Evolutionary conservation across 2,113 vertebrate species (phyloP).

Genomic region (Dermatemys mawii): DNA sequence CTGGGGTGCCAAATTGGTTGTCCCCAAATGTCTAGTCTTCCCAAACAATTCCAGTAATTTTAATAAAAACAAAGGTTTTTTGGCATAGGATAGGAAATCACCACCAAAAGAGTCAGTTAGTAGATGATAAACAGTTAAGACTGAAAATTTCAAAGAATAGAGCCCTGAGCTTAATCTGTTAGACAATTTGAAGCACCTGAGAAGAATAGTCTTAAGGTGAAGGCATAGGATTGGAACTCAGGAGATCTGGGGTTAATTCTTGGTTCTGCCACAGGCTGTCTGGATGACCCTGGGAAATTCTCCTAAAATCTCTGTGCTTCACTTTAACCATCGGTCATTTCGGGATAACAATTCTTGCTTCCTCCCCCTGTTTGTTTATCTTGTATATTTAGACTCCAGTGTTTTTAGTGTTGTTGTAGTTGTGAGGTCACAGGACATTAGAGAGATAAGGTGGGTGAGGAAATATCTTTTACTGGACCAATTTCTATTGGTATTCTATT

Average conservation of each 20-base stretch:
- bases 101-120: background rate
- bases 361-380: background rate
- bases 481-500: too few species aligned
- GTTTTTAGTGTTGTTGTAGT: too few species aligned
- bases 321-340: background rate
- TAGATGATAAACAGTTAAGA: background rate
- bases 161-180: background rate
- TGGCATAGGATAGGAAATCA: background rate
- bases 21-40: background rate
- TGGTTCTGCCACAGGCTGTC: background rate
- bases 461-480: too few species aligned
- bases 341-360: background rate
- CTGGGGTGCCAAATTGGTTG: background rate
- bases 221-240: background rate
- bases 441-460: too few species aligned
- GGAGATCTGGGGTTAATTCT: background rate
- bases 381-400: background rate
- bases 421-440: too few species aligned
- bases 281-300: fast-evolving
- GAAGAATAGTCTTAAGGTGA: background rate
- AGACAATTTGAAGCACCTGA: background rate
- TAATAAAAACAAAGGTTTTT: background rate
- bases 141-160: background rate
- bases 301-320: background rate
- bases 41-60: background rate